Conservation (phyloP, 2,888 invertebrate genomes). For the Masnerella sp. region DNA sequence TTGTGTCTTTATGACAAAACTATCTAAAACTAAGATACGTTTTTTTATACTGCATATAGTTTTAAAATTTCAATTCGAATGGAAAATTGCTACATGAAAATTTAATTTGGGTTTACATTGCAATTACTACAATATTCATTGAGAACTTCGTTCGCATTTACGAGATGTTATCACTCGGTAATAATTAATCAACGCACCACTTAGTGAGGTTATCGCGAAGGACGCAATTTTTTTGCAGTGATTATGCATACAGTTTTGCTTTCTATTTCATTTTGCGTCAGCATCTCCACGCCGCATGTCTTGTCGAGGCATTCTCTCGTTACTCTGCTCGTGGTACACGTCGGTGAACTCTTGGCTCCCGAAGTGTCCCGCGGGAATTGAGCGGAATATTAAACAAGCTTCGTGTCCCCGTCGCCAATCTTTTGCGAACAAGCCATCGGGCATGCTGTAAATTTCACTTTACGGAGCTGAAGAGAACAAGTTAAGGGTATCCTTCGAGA, state of each 20-base stretch:
- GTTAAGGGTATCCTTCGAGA: slow-evolving; percentile 64
- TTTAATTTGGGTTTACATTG: no score
- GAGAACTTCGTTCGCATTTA: no score
- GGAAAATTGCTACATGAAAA: no score
- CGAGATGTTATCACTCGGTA: background rate
- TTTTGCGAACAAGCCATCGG: slow-evolving; percentile 64
- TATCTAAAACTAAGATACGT: no score
- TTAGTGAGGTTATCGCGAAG: slow-evolving; percentile 20
- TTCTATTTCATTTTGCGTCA: slow-evolving; percentile 22
- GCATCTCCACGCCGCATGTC: slow-evolving; percentile 22
- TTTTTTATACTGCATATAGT: no score
- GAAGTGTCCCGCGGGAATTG: slow-evolving; percentile 62
- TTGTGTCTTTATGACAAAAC: no score
- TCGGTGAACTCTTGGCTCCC: slow-evolving; percentile 58
- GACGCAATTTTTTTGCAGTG: slow-evolving; percentile 10
- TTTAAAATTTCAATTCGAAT: no score
- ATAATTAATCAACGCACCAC: slow-evolving; percentile 14
- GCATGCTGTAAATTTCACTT: slow-evolving; percentile 74
- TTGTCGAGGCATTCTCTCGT: slow-evolving; percentile 40
- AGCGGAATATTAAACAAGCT: slow-evolving; percentile 70
- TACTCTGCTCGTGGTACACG: slow-evolving; percentile 46
- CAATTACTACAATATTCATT: no score
- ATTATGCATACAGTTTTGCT: slow-evolving; percentile 21
- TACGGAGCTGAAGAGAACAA: slow-evolving; percentile 68
- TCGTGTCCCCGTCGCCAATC: slow-evolving; percentile 52